phyloP scores from a whole-genome alignment of 2,888 invertebrate species.

The Calameuta pallipes region DNA sequence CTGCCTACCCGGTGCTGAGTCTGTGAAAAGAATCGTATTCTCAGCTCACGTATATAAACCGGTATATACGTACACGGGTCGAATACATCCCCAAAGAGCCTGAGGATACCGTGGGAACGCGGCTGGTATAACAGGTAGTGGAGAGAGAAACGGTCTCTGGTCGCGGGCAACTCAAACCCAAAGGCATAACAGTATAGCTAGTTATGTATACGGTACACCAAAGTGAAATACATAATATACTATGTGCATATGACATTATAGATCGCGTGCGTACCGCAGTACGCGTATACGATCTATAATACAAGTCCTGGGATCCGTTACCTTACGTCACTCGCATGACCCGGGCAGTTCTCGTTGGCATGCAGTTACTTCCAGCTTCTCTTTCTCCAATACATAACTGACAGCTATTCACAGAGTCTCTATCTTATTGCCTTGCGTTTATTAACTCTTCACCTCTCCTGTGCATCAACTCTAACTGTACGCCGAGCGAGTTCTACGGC shows the following conservation, averaged over 20 bases:
- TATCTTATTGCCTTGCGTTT: neutral
- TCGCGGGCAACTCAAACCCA: conserved; percentile 9
- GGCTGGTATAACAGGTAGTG: conserved; percentile 51
- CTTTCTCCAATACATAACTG: conserved; percentile 21
- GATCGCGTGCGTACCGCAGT: conserved; percentile 1
- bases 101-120: conserved; percentile 42
- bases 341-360: conserved; percentile 15
- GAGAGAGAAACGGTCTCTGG: conserved; percentile 22
- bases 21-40: neutral
- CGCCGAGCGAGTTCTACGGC: neutral
- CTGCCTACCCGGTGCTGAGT: neutral
- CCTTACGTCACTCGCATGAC: conserved; percentile 56
- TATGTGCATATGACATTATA: neutral
- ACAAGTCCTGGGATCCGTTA: conserved; percentile 38
- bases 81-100: neutral
- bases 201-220: neutral
- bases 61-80: neutral
- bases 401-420: conserved; percentile 14
- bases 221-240: neutral
- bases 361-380: neutral
- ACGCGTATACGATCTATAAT: neutral
- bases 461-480: neutral
- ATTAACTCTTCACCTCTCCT: neutral
- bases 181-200: neutral
- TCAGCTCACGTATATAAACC: neutral